These are phyloP conservation scores for Atractosteus spatula DNA, from an alignment of 2,113 vertebrate species.

Conservation along the genomic window DNA sequence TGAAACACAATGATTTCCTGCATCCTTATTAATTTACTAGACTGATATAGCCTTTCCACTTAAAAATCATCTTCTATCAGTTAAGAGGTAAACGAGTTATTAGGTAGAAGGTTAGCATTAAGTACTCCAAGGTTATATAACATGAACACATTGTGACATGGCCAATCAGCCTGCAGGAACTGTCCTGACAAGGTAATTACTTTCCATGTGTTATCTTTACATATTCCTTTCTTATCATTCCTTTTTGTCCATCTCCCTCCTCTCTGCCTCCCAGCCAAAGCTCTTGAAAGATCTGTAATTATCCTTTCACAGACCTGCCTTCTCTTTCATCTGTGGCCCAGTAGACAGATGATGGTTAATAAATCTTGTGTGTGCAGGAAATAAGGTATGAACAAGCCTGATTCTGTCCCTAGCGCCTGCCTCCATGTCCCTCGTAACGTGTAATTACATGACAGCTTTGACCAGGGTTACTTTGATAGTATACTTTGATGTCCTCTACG, in stretches of 20 bases:
- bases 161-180: not conserved
- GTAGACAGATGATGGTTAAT: conserved; percentile 12
- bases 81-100: not conserved
- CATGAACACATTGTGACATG: not conserved
- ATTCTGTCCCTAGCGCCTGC: not conserved
- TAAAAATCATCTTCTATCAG: not conserved
- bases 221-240: not conserved
- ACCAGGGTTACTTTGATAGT: not conserved
- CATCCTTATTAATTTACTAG: not conserved
- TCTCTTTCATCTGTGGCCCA: not conserved
- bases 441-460: conserved; percentile 6
- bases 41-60: not conserved
- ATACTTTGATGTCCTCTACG: not conserved
- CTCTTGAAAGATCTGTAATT: conserved; percentile 11
- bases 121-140: conserved; percentile 1
- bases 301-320: conserved; percentile 1
- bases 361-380: not conserved
- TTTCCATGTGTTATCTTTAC: conserved; percentile 4
- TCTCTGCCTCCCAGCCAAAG: not conserved
- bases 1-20: not conserved
- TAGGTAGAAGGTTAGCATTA: not conserved
- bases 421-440: not conserved
- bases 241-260: not conserved
- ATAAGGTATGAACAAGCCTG: not conserved
- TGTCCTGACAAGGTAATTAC: not conserved